Conservation (phyloP, 1,140 invertebrate species). For the Caenorhabditis briggsae region DNA sequence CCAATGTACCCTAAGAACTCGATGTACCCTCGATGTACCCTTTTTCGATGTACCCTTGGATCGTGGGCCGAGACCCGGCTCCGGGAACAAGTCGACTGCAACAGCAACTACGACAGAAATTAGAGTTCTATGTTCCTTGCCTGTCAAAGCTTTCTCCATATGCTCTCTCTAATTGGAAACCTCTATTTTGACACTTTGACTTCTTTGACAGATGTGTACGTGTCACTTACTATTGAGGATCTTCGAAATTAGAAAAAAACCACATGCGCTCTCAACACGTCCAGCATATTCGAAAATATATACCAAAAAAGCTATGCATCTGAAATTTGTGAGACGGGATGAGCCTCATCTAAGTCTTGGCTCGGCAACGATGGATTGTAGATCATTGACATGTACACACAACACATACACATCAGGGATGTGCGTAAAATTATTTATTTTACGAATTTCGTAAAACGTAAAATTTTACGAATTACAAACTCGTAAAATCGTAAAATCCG, state of each 20-base stretch:
- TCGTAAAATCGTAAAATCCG: too few species aligned
- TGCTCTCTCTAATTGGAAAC: slow-evolving; percentile 30
- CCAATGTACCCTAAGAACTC: too few species aligned
- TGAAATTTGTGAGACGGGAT: slow-evolving; percentile 50
- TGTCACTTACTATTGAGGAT: slow-evolving; percentile 46
- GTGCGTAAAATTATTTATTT: too few species aligned
- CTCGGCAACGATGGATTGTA: not conserved
- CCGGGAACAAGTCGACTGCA: slow-evolving; percentile 25
- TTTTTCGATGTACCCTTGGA: too few species aligned
- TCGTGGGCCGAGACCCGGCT: not conserved
- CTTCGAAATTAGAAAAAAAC: slow-evolving; percentile 52
- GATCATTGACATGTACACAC: slow-evolving; percentile 9
- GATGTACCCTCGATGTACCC: too few species aligned
- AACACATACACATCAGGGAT: not conserved
- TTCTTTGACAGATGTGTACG: slow-evolving; percentile 41
- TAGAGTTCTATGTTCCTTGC: not conserved
- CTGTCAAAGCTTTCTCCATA: slow-evolving; percentile 9
- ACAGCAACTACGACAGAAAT: not conserved
- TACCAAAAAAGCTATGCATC: slow-evolving; percentile 50
- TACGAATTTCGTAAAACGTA: too few species aligned
- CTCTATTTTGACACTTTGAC: slow-evolving; percentile 51
- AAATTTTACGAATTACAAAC: too few species aligned
- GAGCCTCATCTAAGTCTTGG: slow-evolving; percentile 53
- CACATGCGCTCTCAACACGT: not conserved
- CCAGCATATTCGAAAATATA: slow-evolving; percentile 15